phyloP scores from a whole-genome alignment of 2,797 vertebrate genomes.

The Anolis apletophallus region DNA sequence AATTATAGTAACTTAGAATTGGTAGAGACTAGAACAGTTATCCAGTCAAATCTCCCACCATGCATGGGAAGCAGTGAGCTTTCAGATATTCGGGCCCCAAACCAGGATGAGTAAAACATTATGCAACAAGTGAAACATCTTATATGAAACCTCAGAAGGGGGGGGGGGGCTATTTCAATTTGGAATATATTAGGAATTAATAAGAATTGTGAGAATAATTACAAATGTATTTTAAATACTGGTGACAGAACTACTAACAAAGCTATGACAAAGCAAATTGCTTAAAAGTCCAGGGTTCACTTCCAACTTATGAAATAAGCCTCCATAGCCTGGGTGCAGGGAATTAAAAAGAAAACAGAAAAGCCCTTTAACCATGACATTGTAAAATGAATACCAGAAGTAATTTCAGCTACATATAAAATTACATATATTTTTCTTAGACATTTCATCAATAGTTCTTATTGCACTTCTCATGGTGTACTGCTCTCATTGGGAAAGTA shows the following conservation, averaged over 20 bases:
- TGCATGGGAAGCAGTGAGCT: too few relatives aligned
- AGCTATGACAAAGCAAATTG: not conserved
- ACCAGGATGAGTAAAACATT: not conserved
- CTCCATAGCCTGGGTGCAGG: constrained; percentile 18
- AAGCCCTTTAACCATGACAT: not conserved
- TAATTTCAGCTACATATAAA: constrained; percentile 35
- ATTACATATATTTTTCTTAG: not conserved
- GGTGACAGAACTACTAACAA: not conserved
- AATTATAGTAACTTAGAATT: too few relatives aligned
- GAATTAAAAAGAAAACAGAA: constrained; percentile 10
- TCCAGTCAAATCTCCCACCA: too few relatives aligned
- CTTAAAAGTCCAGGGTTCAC: not conserved
- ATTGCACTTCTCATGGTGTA: constrained; percentile 4
- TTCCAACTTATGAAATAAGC: constrained; percentile 16
- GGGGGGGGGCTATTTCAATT: not conserved
- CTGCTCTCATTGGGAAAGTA: constrained; percentile 20
- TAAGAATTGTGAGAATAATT: not conserved
- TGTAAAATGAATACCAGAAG: constrained; percentile 29
- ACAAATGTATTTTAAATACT: constrained; percentile 6
- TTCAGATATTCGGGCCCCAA: too few relatives aligned
- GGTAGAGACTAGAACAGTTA: too few relatives aligned
- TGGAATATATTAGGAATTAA: not conserved
- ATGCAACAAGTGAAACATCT: not conserved
- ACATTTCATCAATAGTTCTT: constrained; percentile 43
- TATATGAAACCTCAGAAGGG: not conserved